Percentiles rank a stretch among this genome's conserved stretches.
Conservation (phyloP, 2,113 vertebrate species). For the Sialia sialis region DNA sequence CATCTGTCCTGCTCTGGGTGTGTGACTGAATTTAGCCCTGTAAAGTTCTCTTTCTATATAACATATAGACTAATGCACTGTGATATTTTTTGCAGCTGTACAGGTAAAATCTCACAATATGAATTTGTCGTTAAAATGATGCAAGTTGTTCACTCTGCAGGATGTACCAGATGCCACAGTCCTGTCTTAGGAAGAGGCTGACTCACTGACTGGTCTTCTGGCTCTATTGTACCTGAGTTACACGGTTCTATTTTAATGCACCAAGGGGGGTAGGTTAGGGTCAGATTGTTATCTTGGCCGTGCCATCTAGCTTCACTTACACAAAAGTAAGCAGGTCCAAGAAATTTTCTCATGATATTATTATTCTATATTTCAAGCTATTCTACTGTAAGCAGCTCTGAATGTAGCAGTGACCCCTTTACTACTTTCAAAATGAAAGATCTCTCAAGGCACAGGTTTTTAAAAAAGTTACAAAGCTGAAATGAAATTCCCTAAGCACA, state of each 20-base stretch:
- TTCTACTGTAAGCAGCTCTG: constrained; percentile 2
- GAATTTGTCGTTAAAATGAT: neutral
- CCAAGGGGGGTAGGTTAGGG: neutral
- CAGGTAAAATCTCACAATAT: neutral
- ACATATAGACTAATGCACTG: neutral
- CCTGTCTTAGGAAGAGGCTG: neutral
- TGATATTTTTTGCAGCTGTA: neutral
- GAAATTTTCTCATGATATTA: neutral
- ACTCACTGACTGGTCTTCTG: neutral
- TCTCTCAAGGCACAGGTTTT: neutral
- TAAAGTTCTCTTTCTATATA: neutral
- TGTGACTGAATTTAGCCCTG: neutral
- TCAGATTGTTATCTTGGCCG: neutral
- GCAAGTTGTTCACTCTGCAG: neutral
- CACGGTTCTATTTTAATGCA: neutral
- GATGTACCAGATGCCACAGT: neutral
- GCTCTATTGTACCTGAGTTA: neutral
- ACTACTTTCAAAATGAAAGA: constrained; percentile 51
- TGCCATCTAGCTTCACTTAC: neutral
- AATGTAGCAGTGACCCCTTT: constrained; percentile 22
- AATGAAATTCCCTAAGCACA: constrained; percentile 49
- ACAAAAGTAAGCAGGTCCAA: neutral
- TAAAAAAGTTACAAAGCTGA: neutral
- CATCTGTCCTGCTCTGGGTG: neutral
- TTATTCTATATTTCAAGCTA: constrained; percentile 28